Evolutionary conservation across 2,113 vertebrate species (phyloP), one percentile per base, ranked within the genome.

Genomic region (Equus przewalskii): DNA sequence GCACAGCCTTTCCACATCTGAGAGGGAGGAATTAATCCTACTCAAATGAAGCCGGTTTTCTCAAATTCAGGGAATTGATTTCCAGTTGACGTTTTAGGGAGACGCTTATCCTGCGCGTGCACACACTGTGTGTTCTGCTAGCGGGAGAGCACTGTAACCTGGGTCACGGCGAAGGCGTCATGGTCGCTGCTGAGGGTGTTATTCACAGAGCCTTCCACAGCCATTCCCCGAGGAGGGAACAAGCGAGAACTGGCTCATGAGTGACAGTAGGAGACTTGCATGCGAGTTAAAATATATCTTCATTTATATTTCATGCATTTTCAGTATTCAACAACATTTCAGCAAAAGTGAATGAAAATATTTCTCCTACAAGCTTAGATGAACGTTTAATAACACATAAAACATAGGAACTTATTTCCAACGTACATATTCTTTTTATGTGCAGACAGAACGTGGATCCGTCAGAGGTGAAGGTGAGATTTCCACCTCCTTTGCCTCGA

Each of bases 21-120:
- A 85, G 41, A 58, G 16, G 54, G 72, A 72, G 72, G 91, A 75
- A 64, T 62, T 94, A 97, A 97, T 89, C 78, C 94, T 64, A 67
- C 83, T 76, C 49, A 96, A 69, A 96, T 62, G 96, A 96, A 95
- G 83, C 94, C 0, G 24, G 65, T 96, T 95, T 97, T 80, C 91
- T 96, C 89, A 89, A 92, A 89, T 92, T 92, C 87, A 69, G 88
- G 51, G 83, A 95, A 88, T 6, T 97, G 91, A 44, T 85, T 91
- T 49, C 78, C 26, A 91, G 88, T 21, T 65, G 67, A 91, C 75
- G 70, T 44, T 91, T 75, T 94, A 79, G 78, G 78, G 60, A 41
- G 91, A 91, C 46, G 58, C 80, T 89, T 64, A 83, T 73, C 83
- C 70, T 60, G 18, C 15, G 24, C 30, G 21, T 24, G 56, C 51